phyloP scores from a whole-genome alignment of 2,888 invertebrate species.

The Sycophila texana region DNA sequence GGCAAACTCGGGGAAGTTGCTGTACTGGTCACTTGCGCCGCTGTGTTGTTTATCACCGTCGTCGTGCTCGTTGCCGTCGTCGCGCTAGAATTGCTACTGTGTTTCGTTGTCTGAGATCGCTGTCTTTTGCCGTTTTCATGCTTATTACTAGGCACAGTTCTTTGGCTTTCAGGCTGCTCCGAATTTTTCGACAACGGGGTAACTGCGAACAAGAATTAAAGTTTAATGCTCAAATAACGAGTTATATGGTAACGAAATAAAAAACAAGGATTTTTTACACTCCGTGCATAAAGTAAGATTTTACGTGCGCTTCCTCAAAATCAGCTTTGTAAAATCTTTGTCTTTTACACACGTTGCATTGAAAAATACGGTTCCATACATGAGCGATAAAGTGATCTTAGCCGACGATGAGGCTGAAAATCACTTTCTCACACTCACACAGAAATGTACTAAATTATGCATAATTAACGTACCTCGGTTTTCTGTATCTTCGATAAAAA shows the following conservation, averaged over 20 bases:
- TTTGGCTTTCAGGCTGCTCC: constrained; percentile 38
- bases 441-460: too few species aligned
- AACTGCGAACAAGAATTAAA: neutral
- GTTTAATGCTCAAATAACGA: neutral
- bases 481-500: constrained; percentile 62
- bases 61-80: constrained; percentile 13
- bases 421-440: too few species aligned
- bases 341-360: constrained; percentile 27
- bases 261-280: too few species aligned
- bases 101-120: constrained; percentile 56
- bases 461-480: constrained; percentile 42
- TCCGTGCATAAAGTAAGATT: too few species aligned
- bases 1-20: constrained; percentile 72
- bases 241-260: neutral
- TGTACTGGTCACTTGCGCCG: constrained; percentile 66
- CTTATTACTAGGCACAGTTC: constrained; percentile 20
- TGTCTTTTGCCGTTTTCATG: constrained; percentile 47
- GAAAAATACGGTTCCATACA: neutral
- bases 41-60: constrained; percentile 16
- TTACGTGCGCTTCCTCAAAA: too few species aligned
- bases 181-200: neutral
- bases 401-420: too few species aligned
- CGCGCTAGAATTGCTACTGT: constrained; percentile 32
- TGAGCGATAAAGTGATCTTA: neutral
- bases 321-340: constrained; percentile 2